Base-by-base conservation (phyloP, 2,113 vertebrate genomes). In the Accipiter cooperii region DNA sequence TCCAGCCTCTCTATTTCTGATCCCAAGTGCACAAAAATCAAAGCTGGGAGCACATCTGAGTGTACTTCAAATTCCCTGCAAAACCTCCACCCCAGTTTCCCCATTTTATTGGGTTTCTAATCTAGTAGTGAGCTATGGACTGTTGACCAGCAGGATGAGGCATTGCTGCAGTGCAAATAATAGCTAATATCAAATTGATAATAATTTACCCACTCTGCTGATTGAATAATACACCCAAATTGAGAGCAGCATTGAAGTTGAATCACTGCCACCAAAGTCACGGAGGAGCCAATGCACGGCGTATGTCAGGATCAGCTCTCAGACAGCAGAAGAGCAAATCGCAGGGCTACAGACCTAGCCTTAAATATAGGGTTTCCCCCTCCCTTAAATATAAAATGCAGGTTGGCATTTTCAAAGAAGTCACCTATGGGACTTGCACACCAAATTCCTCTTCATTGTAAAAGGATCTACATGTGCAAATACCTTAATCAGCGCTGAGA, bases 221-320 rank as follows among this genome's bases (percentile, higher is more conserved):
- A 40, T 5, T 25, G 31, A 90, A 24, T 47, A 44, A 42, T 2
- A 28, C 17, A 60, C 33, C 38, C 0, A 0, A 83, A 57, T 1
- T 1, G 52, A 84, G 51, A 57, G 15, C 47, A 49, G 65, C 17
- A 19, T 3, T 25, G 38, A 38, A 38, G 17, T 6, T 2, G 3
- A 69, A 52, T 17, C 4, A 64, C 47, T 58, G 34, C 17, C 58
- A 77, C 70, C 31, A 20, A 63, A 65, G 47, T 5, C 61, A 52
- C 1, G 5, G 47, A 46, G 29, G 25, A 69, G 24, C 29, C 76
- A 51, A 31, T 4, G 4, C 57, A 6, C 1, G 4, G 34, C 1
- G 0, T 19, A n/a, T 9, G 46, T 61, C 31, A 5, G 21, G 31
- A 73, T 52, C 52, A 69, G 33, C 22, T 58, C 70, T 40, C 65